phyloP scores from a whole-genome alignment of 2,797 vertebrate genomes.

The Ibycter americanus region DNA sequence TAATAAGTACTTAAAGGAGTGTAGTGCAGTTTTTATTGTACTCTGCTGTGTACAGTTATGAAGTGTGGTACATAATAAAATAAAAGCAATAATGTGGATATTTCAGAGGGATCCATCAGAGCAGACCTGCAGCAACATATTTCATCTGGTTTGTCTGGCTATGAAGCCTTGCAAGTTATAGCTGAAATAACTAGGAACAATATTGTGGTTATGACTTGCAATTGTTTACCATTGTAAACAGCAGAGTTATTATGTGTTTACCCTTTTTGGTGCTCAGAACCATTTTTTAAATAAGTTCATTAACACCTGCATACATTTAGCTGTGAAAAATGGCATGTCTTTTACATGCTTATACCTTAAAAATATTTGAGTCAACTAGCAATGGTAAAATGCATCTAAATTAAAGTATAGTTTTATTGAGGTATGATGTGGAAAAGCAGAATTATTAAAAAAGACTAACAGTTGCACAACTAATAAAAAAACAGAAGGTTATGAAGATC shows the following conservation, averaged over 20 bases:
- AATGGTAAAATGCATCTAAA: conserved; percentile 17
- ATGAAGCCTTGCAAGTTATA: conserved; percentile 86
- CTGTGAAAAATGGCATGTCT: conserved; percentile 44
- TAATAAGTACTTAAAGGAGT: conserved; percentile 78
- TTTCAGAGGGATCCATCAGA: conserved; percentile 87
- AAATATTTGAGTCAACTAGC: conserved; percentile 30
- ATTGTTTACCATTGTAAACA: conserved; percentile 75
- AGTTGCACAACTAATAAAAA: not conserved
- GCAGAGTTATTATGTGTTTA: conserved; percentile 67
- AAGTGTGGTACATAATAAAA: conserved; percentile 92
- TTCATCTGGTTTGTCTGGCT: conserved; percentile 79
- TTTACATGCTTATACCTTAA: conserved; percentile 20
- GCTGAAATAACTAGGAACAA: conserved; percentile 90
- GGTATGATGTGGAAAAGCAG: conserved; percentile 2
- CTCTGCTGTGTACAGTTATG: conserved; percentile 77
- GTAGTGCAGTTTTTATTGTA: conserved; percentile 75
- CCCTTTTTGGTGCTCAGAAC: conserved; percentile 54
- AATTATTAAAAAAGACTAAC: conserved; percentile 26
- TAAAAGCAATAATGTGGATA: conserved; percentile 91
- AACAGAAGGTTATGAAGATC: not conserved
- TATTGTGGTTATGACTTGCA: conserved; percentile 90
- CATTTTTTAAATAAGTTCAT: conserved; percentile 63
- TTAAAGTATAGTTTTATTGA: conserved; percentile 27
- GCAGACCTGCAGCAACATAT: conserved; percentile 78
- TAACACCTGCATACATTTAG: conserved; percentile 60